These are phyloP conservation scores for Ericerus pela DNA, from an alignment of 1,140 invertebrate genomes.

Conservation along the genomic window DNA sequence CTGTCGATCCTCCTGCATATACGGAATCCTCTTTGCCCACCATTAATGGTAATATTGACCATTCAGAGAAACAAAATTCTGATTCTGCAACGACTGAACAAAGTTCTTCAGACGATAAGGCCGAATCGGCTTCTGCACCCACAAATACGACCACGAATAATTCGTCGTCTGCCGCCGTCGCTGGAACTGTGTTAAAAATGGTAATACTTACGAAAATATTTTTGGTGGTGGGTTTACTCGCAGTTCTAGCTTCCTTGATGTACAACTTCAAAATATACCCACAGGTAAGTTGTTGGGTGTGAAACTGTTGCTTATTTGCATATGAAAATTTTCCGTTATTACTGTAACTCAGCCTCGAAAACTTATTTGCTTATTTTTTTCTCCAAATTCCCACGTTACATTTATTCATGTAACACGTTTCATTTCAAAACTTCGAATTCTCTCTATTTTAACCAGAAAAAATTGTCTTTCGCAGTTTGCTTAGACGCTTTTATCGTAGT, in stretches of 20 bases:
- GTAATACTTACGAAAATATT: constrained; percentile 5
- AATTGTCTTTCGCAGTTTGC: too few relatives aligned
- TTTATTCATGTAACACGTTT: too few relatives aligned
- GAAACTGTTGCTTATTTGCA: constrained; percentile 3
- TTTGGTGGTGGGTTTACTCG: constrained; percentile 34
- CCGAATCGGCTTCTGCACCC: too few relatives aligned
- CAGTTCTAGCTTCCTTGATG: constrained; percentile 41
- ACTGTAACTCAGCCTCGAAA: too few relatives aligned
- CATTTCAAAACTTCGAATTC: too few relatives aligned
- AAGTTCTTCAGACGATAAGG: too few relatives aligned
- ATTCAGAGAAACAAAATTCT: not conserved
- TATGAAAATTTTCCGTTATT: too few relatives aligned
- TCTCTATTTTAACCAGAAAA: too few relatives aligned
- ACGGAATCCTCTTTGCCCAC: constrained; percentile 6
- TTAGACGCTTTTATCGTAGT: too few relatives aligned
- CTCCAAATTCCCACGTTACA: too few relatives aligned
- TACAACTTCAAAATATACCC: constrained; percentile 67
- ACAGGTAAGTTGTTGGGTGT: constrained; percentile 46
- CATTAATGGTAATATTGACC: constrained; percentile 2
- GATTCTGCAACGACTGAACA: too few relatives aligned
- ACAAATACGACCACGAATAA: not conserved
- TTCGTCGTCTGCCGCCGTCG: not conserved
- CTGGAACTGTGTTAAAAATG: constrained; percentile 7
- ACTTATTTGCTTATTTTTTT: too few relatives aligned
- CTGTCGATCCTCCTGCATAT: constrained; percentile 12